Base-by-base conservation (phyloP, 2,113 vertebrate species). In the Prunella himalayana region DNA sequence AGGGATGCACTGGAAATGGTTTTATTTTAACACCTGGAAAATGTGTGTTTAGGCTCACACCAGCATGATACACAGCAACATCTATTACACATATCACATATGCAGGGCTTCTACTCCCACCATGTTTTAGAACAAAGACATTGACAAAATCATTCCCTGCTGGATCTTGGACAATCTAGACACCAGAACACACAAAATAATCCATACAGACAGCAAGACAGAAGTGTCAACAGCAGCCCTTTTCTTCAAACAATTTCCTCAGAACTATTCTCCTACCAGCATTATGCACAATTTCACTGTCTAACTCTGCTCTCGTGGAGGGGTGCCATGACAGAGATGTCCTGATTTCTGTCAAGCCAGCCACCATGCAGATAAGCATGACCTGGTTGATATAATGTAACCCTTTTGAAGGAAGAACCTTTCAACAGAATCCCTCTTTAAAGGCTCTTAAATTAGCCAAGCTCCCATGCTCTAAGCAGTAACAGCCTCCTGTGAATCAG, bases 321-420 rank as follows among this genome's bases (percentile, higher is more conserved):
- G 11, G 20, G 20, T 21, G 15, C n/a, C 78, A 45, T 8, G 30
- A 78, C 60, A 69, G 17, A 35, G 10, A 49, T 11, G 28, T 53
- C 42, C 2, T n/a, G 51, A 75, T 23, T 37, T 66, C 51, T 54
- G 9, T 16, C 39, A 68, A 16, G 47, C 39, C 66, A 64, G 44
- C 6, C 66, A 42, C 16, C 21, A 24, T 1, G 17, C 33, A 68
- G 51, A 27, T 6, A 83, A 75, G 44, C 33, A 66, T 15, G 16
- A 47, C 10, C 13, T 28, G 42, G 5, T 1, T n/a, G 30, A 56
- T 75, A 53, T 0, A 45, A 73, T 1, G 5, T 11, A 68, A 13
- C 44, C 25, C 28, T 75, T 51, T 10, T 28, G 25, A 50, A 83
- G 64, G n/a, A 68, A 63, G 17, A 28, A 13, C 16, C 4, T 21